Conservation (phyloP, 2,113 vertebrate species). For the Danio rerio region DNA sequence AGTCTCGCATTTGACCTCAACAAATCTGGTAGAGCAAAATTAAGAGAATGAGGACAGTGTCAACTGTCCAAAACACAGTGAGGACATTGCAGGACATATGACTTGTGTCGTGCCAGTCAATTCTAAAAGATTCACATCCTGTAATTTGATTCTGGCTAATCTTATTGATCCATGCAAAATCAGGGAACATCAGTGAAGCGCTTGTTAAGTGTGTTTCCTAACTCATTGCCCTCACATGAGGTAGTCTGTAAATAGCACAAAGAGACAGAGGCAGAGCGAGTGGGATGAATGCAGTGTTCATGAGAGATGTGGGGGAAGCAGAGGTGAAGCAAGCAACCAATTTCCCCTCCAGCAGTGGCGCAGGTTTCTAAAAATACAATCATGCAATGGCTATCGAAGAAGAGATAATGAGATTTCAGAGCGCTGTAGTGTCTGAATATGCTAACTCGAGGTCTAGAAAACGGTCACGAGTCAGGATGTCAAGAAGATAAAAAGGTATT, state of each 20-base stretch:
- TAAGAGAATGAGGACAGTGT: not conserved
- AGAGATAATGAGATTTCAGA: conserved; percentile 31
- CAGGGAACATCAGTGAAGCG: conserved; percentile 43
- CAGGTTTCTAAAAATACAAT: conserved; percentile 39
- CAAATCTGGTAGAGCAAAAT: conserved; percentile 5
- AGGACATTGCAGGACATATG: conserved; percentile 33
- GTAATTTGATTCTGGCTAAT: conserved; percentile 61
- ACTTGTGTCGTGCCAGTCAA: not conserved
- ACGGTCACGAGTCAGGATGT: not conserved
- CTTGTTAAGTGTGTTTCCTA: conserved; percentile 47
- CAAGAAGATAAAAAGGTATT: conserved; percentile 10
- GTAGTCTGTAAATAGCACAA: conserved; percentile 53
- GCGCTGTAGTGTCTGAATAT: not conserved
- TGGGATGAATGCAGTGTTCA: conserved; percentile 5
- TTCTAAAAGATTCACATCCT: conserved; percentile 9
- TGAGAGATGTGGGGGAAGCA: not conserved
- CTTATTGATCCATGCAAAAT: conserved; percentile 47
- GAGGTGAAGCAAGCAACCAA: conserved; percentile 28
- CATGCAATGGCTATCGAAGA: not conserved
- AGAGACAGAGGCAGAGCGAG: conserved; percentile 13
- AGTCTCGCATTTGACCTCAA: not conserved
- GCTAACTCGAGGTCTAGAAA: not conserved
- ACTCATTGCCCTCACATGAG: conserved; percentile 61
- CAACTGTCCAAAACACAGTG: conserved; percentile 1
- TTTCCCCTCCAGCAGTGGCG: conserved; percentile 12